phyloP scores from a whole-genome alignment of 2,113 vertebrate genomes.

The Urocitellus parryii region DNA sequence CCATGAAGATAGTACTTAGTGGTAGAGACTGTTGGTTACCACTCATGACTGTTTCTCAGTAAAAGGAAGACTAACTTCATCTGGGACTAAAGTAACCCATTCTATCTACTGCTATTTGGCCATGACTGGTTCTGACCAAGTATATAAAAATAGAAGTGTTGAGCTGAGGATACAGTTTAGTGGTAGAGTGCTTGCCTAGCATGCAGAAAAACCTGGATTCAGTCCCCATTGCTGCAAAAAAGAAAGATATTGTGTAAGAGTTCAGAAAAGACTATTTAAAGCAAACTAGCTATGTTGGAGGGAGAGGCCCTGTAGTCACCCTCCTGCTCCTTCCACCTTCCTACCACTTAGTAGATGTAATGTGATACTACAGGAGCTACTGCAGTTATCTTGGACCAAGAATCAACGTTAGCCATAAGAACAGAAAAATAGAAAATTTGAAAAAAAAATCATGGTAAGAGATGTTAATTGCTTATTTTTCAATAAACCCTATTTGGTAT shows the following conservation, averaged over 20 bases:
- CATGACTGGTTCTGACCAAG: background rate
- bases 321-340: background rate
- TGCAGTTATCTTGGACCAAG: background rate
- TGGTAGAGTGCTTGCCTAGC: background rate
- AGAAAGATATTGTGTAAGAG: background rate
- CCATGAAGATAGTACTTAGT: background rate
- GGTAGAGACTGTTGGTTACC: background rate
- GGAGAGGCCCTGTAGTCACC: background rate
- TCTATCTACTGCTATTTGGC: background rate
- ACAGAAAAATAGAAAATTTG: background rate
- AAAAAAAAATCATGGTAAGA: background rate
- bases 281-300: background rate
- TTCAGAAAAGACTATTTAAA: background rate
- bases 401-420: background rate
- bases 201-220: background rate
- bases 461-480: background rate
- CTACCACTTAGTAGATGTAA: background rate
- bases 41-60: background rate
- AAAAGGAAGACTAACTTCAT: background rate
- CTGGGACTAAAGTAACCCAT: background rate
- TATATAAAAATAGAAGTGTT: background rate
- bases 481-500: background rate
- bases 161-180: background rate
- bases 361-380: background rate
- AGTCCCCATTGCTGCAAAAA: background rate